Percentiles rank a stretch among this genome's conserved stretches.
These are phyloP conservation scores for Pocota personata DNA, from an alignment of 2,888 invertebrate genomes.

Conservation along the genomic window DNA sequence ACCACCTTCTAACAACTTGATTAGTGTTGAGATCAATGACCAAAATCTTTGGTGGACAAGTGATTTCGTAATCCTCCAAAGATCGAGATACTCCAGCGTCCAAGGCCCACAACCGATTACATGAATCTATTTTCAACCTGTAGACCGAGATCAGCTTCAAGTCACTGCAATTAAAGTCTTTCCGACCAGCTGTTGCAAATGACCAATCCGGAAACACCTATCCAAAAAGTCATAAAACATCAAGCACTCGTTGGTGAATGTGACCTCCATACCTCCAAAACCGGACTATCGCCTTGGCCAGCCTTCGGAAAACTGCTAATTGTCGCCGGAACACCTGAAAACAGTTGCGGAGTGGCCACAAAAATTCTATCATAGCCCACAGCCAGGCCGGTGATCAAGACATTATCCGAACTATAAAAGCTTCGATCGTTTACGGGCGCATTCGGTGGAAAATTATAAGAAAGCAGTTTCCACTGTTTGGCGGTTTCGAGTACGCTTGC, in stretches of 20 bases:
- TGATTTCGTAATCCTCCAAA: conserved; percentile 85
- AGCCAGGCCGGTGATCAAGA: conserved; percentile 90
- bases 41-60: conserved; percentile 91
- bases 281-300: conserved; percentile 88
- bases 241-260: background rate
- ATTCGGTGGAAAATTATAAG: conserved; percentile 87
- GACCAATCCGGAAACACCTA: conserved; percentile 91
- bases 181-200: conserved; percentile 88
- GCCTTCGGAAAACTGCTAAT: conserved; percentile 88
- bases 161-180: conserved; percentile 89
- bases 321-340: conserved; percentile 90
- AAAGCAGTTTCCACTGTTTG: conserved; percentile 88
- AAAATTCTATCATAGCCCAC: conserved; percentile 89
- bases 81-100: conserved; percentile 87
- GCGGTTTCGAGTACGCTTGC: conserved; percentile 84
- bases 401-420: conserved; percentile 86
- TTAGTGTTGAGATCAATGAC: conserved; percentile 91
- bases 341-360: conserved; percentile 89
- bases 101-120: conserved; percentile 92
- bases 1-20: conserved; percentile 84
- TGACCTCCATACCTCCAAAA: conserved; percentile 84
- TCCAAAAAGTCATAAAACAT: background rate
- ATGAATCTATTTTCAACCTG: conserved; percentile 89
- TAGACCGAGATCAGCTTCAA: conserved; percentile 91
- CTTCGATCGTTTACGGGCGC: conserved; percentile 84